phyloP scores from a whole-genome alignment of 2,113 vertebrate species.

The Trogon surrucura region DNA sequence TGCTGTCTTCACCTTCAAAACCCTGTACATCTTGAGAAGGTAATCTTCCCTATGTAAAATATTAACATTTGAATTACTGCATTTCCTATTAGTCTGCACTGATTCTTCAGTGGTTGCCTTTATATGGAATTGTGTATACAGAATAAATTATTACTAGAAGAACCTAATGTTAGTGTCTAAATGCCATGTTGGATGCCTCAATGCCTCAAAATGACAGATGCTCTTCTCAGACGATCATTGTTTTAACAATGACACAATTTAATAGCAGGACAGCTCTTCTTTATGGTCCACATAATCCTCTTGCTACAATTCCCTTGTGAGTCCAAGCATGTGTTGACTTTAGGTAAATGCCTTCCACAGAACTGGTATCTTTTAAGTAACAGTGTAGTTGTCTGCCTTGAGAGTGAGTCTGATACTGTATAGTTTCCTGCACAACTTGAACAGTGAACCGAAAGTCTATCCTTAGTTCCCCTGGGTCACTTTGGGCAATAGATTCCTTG shows the following conservation, averaged over 20 bases:
- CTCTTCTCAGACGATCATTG: not conserved
- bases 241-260: not conserved
- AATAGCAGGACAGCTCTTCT: not conserved
- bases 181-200: not conserved
- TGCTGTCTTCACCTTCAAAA: not conserved
- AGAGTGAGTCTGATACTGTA: not conserved
- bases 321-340: not conserved
- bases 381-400: not conserved
- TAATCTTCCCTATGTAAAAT: not conserved
- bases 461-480: not conserved
- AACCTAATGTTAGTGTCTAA: not conserved
- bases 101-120: not conserved
- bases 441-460: not conserved
- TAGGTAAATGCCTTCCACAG: not conserved
- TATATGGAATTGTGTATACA: not conserved
- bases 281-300: not conserved
- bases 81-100: not conserved
- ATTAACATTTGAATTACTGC: not conserved
- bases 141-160: not conserved
- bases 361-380: not conserved
- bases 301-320: fast-evolving
- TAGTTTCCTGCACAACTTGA: not conserved
- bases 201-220: not conserved
- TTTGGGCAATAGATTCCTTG: not conserved
- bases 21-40: not conserved